Percentiles rank a stretch among this genome's conserved stretches.
Evolutionary conservation across 2,888 invertebrate species (phyloP).

Genomic region (Brachylomia viminalis): DNA sequence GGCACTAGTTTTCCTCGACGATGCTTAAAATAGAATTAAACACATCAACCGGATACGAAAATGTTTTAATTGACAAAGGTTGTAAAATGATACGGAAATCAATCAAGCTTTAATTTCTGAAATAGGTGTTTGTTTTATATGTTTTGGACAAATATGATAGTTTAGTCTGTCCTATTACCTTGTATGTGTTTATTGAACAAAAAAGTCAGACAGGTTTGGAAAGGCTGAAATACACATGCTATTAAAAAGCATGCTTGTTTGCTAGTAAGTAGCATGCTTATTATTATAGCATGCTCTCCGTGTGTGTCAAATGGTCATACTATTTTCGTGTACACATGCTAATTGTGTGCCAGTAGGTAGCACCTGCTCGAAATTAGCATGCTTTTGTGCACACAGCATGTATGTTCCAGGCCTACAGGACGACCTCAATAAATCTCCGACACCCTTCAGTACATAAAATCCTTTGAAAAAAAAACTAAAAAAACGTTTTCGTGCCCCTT

Average conservation of each 20-base stretch:
- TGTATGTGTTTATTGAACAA: not conserved
- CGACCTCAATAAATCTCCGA: constrained; percentile 24
- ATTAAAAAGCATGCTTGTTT: not conserved
- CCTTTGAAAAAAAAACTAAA: constrained; percentile 53
- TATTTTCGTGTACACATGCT: not conserved
- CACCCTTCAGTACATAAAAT: constrained; percentile 6
- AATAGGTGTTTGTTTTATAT: too few species aligned
- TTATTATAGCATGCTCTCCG: not conserved
- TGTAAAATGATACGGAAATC: not conserved
- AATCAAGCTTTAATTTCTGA: too few species aligned
- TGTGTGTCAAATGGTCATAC: not conserved
- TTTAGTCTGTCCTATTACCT: too few species aligned
- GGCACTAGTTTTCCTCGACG: not conserved
- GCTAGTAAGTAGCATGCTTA: not conserved
- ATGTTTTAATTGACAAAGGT: not conserved
- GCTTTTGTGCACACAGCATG: not conserved
- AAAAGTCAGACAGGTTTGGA: not conserved
- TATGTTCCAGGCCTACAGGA: not conserved
- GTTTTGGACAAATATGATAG: too few species aligned
- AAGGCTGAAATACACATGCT: not conserved
- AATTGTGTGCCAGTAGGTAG: not conserved
- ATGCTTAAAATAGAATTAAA: not conserved
- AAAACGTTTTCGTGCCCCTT: constrained; percentile 9
- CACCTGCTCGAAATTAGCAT: not conserved
- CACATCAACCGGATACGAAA: not conserved